These are phyloP conservation scores for Cordilura impudica DNA, from an alignment of 2,888 invertebrate genomes.

Conservation along the genomic window DNA sequence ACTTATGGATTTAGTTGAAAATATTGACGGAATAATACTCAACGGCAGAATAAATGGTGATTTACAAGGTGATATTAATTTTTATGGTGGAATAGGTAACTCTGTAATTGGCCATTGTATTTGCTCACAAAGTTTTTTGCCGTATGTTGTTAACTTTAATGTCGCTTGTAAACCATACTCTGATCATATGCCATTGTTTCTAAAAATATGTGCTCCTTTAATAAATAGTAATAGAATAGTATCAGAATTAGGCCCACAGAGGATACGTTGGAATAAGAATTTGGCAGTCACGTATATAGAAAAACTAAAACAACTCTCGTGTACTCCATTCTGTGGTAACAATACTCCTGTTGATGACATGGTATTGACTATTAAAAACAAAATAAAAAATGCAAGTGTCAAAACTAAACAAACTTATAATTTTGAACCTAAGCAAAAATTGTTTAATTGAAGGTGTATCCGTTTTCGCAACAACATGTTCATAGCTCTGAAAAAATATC, in stretches of 20 bases:
- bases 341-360: not conserved
- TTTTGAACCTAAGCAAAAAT: constrained; percentile 4
- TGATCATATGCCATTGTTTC: no score
- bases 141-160: no score
- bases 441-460: constrained; percentile 1
- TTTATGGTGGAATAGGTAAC: no score
- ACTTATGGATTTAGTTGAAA: no score
- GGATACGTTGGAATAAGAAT: not conserved
- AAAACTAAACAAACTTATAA: not conserved
- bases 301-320: not conserved
- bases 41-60: no score
- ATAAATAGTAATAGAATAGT: no score
- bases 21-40: no score
- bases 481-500: not conserved
- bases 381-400: not conserved
- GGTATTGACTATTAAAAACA: constrained; percentile 4
- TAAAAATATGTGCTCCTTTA: no score
- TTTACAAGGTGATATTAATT: no score
- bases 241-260: not conserved
- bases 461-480: not conserved
- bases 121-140: no score
- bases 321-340: not conserved
- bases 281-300: not conserved
- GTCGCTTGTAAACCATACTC: no score
- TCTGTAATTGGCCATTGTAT: no score